Conservation (phyloP, 92 coral and sea anemone species). For the Zoanthus gigantus region DNA sequence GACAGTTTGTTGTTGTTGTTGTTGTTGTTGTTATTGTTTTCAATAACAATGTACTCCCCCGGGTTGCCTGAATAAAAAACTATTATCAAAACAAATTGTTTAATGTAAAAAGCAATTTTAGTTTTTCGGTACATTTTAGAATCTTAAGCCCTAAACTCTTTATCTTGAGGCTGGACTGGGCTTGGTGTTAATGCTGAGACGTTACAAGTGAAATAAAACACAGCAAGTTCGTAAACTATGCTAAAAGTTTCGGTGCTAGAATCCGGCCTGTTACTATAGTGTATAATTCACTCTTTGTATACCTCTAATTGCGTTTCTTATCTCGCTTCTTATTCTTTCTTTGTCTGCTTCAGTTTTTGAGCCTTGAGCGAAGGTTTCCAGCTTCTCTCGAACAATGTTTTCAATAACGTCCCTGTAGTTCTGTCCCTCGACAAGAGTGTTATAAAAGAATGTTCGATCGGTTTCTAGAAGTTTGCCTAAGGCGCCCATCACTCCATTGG, state of each 20-base stretch:
- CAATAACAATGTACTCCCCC: conserved; percentile 1
- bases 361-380: conserved; percentile 43
- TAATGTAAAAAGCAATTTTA: no score
- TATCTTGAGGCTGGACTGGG: no score
- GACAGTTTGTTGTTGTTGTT: no score
- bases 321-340: conserved; percentile 47
- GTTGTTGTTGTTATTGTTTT: not conserved
- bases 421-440: conserved; percentile 50
- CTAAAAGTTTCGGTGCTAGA: no score
- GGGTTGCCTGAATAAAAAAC: not conserved
- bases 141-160: no score
- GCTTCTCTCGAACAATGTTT: conserved; percentile 38
- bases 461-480: conserved; percentile 49
- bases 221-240: no score
- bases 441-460: conserved; percentile 54
- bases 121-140: no score
- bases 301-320: conserved; percentile 56
- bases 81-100: no score
- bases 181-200: no score
- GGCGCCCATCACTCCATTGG: conserved; percentile 53
- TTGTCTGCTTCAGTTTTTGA: conserved; percentile 57
- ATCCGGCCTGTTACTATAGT: no score
- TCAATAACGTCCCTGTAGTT: conserved; percentile 46
- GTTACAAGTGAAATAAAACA: no score
- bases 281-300: not conserved